These are phyloP conservation scores for Melanostigma gelatinosum DNA, from an alignment of 2,113 vertebrate species.

Conservation along the genomic window DNA sequence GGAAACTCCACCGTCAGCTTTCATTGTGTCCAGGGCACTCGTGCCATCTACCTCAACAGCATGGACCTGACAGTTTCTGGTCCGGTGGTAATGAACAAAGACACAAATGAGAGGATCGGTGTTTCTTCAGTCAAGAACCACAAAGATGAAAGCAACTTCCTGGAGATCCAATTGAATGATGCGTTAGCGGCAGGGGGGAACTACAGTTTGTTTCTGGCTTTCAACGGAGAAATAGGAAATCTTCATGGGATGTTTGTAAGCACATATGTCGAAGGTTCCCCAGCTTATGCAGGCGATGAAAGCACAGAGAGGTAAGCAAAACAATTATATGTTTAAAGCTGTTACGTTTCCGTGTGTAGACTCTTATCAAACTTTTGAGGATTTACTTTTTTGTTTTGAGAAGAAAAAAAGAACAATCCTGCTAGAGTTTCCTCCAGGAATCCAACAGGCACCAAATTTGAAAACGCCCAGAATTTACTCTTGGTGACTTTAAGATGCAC, in stretches of 20 bases:
- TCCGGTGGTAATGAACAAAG: neutral
- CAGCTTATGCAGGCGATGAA: conserved; percentile 7
- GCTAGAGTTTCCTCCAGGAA: neutral
- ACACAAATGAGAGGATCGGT: fast-evolving
- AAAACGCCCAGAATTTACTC: neutral
- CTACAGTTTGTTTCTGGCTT: conserved; percentile 82
- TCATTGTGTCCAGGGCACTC: conserved; percentile 73
- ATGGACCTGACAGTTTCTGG: conserved; percentile 76
- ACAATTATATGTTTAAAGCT: neutral
- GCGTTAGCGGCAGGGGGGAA: neutral
- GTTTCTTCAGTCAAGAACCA: neutral
- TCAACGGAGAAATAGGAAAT: conserved; percentile 82
- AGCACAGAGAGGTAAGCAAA: conserved; percentile 62
- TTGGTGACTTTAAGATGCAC: neutral
- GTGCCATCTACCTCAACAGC: conserved; percentile 89
- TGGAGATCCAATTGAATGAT: conserved; percentile 76
- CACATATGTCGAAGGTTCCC: conserved; percentile 73
- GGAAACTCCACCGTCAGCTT: conserved; percentile 78
- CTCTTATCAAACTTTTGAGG: neutral
- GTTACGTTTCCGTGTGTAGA: neutral
- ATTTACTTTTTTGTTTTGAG: neutral
- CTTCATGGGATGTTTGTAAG: conserved; percentile 88
- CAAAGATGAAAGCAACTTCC: conserved; percentile 77
- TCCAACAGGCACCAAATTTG: neutral
- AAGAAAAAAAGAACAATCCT: neutral